These are phyloP conservation scores for Drosophila crucigera DNA, from an alignment of 2,888 invertebrate species.

Conservation along the genomic window DNA sequence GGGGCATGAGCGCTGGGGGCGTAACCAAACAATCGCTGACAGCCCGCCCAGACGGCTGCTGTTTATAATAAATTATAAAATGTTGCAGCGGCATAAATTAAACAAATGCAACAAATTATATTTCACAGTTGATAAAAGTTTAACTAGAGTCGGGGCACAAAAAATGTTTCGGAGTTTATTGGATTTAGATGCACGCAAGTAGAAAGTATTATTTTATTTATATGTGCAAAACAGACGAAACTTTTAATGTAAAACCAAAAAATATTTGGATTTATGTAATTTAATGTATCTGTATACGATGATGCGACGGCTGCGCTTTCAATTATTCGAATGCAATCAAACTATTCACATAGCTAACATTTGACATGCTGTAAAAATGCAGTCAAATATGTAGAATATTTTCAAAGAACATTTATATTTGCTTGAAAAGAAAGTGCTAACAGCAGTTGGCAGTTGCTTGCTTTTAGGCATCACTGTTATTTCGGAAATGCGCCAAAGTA, in stretches of 20 bases:
- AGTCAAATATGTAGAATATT: conserved; percentile 6
- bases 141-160: not conserved
- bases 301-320: not conserved
- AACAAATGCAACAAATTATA: conserved; percentile 67
- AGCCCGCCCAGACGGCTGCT: conserved; percentile 57
- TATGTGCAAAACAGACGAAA: conserved; percentile 4
- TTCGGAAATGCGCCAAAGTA: conserved; percentile 37
- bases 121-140: conserved; percentile 60
- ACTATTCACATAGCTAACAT: not conserved
- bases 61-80: conserved; percentile 75
- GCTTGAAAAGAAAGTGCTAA: conserved; percentile 5
- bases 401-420: conserved; percentile 1
- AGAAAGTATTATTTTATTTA: conserved; percentile 7
- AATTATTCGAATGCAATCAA: conserved; percentile 13
- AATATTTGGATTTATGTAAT: not conserved
- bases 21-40: conserved; percentile 68
- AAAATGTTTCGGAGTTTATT: conserved; percentile 11
- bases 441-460: conserved; percentile 17
- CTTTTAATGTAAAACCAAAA: conserved; percentile 3
- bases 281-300: not conserved
- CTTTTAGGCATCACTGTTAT: conserved; percentile 52
- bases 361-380: conserved; percentile 18
- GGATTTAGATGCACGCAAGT: conserved; percentile 25
- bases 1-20: not conserved
- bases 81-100: conserved; percentile 61